These are phyloP conservation scores for fruit fly (Drosophila melanogaster) DNA, from an alignment of 1,140 invertebrate genomes.

Conservation along the genomic window DNA sequence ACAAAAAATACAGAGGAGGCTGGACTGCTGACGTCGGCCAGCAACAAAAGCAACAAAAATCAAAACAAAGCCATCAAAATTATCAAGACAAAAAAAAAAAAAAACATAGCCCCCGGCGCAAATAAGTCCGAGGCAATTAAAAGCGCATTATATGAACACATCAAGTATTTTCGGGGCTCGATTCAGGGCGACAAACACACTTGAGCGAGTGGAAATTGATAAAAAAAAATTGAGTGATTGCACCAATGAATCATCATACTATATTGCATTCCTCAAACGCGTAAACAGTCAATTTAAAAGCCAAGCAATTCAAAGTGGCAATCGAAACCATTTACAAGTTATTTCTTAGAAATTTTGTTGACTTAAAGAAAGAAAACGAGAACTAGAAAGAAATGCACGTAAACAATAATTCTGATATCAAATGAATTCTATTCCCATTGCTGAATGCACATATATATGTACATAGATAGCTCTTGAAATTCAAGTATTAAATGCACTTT, in stretches of 20 bases:
- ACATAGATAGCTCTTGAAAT: neutral
- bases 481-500: neutral
- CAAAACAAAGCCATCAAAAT: slow-evolving; percentile 59
- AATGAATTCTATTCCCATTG: too few relatives aligned
- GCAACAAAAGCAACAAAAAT: slow-evolving; percentile 20
- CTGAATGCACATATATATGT: neutral
- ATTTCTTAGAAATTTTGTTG: neutral
- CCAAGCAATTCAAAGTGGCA: too few relatives aligned
- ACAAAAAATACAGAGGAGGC: slow-evolving; percentile 24
- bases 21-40: slow-evolving; percentile 37
- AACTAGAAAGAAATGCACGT: neutral
- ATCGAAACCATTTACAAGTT: neutral
- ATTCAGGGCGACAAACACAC: slow-evolving; percentile 8
- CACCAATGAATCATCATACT: neutral
- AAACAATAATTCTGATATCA: neutral
- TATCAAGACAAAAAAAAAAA: slow-evolving; percentile 16
- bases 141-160: slow-evolving; percentile 36
- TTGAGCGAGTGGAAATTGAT: slow-evolving; percentile 7
- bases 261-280: neutral
- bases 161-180: slow-evolving; percentile 2
- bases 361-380: neutral
- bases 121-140: slow-evolving; percentile 40
- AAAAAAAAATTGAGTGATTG: slow-evolving; percentile 13
- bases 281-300: neutral
- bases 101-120: slow-evolving; percentile 2